Conservation (phyloP, 2,113 vertebrate genomes). For the Tursiops truncatus region DNA sequence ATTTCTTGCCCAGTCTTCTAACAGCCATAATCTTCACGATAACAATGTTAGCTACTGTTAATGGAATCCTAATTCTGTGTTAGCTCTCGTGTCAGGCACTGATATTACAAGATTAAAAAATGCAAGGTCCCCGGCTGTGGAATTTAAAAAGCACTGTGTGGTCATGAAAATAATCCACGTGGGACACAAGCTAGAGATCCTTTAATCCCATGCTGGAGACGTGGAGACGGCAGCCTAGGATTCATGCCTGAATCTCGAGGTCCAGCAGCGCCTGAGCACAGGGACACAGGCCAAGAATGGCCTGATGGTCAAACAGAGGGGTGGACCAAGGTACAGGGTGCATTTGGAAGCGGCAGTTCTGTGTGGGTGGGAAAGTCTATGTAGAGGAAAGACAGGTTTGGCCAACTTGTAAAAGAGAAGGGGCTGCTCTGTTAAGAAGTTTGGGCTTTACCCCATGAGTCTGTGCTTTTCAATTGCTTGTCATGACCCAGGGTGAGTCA, state of each 20-base stretch:
- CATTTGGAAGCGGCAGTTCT: not conserved
- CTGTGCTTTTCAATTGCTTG: not conserved
- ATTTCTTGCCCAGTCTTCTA: not conserved
- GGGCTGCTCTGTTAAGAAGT: not conserved
- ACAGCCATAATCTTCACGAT: not conserved
- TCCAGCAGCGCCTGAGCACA: not conserved
- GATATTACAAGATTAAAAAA: not conserved
- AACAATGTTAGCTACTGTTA: not conserved
- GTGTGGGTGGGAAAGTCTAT: not conserved
- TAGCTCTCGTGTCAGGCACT: accelerated
- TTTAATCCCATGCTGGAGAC: not conserved
- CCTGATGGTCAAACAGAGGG: too few relatives aligned
- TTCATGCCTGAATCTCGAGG: not conserved
- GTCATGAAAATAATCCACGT: not conserved
- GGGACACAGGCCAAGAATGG: not conserved
- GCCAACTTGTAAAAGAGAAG: not conserved
- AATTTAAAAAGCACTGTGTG: not conserved
- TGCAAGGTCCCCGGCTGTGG: not conserved
- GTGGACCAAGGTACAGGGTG: not conserved
- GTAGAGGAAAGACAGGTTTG: not conserved
- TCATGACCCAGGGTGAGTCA: not conserved
- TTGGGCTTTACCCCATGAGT: not conserved
- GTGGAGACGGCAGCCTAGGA: not conserved
- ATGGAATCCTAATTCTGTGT: not conserved
- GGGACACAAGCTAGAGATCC: not conserved